Conservation (phyloP, 2,113 vertebrate species). For the Mionectes macconnelli region DNA sequence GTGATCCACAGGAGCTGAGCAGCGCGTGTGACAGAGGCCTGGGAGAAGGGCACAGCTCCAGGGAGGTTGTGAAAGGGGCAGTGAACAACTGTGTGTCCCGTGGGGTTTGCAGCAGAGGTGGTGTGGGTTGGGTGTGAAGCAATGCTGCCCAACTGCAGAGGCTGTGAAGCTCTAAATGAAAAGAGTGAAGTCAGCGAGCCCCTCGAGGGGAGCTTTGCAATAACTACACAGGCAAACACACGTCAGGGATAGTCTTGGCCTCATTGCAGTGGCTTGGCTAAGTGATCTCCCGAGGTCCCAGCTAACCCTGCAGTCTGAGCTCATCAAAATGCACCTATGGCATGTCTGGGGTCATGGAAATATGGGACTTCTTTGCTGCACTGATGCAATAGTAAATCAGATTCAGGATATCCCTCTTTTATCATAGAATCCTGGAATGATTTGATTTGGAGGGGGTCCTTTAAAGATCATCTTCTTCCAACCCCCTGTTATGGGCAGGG, state of each 20-base stretch:
- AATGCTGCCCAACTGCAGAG: not conserved
- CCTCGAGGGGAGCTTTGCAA: not conserved
- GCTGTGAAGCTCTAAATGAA: not conserved
- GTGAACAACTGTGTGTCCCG: fast-evolving
- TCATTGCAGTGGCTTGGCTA: not conserved
- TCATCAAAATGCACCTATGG: not conserved
- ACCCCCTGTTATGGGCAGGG: not conserved
- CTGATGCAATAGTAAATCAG: not conserved
- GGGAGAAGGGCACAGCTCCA: not conserved
- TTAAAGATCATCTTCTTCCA: not conserved
- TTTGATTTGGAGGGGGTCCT: not conserved
- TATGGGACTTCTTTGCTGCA: not conserved
- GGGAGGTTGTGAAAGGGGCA: not conserved
- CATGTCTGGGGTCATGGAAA: not conserved
- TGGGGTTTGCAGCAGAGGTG: not conserved
- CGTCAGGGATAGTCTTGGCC: not conserved
- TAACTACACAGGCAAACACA: not conserved
- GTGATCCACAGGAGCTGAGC: not conserved
- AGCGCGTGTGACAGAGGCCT: not conserved
- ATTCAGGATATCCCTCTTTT: not conserved
- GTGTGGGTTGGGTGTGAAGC: not conserved
- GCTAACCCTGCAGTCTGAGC: not conserved
- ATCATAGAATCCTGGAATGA: not conserved
- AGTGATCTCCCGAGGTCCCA: not conserved
- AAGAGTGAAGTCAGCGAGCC: not conserved